phyloP scores from a whole-genome alignment of 2,797 vertebrate genomes.

The Acrossocheilus fasciatus region DNA sequence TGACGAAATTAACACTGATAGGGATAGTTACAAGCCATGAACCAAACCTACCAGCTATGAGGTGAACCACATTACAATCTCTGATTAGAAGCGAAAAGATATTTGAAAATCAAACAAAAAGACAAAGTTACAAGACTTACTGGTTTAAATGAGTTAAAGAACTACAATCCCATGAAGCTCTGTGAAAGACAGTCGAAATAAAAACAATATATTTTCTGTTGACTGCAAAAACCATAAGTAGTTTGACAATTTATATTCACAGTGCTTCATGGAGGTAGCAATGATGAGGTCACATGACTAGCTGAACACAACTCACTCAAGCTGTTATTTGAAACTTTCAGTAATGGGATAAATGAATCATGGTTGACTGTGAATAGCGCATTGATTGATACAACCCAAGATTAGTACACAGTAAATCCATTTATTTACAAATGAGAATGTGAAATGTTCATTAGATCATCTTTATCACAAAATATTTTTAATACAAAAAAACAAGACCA shows the following conservation, averaged over 20 bases:
- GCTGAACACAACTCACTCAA: neutral
- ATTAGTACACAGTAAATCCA: neutral
- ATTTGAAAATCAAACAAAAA: too few relatives aligned
- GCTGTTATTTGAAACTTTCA: neutral
- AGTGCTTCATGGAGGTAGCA: neutral
- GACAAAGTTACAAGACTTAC: neutral
- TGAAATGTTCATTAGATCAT: conserved; percentile 3
- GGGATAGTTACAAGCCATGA: neutral
- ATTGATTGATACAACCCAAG: neutral
- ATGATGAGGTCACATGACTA: conserved; percentile 6
- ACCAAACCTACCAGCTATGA: neutral
- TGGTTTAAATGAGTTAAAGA: neutral
- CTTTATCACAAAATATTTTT: conserved; percentile 12
- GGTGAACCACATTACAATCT: neutral
- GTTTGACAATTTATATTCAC: neutral
- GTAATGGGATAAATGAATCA: neutral
- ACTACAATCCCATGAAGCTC: neutral
- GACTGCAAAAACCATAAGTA: neutral
- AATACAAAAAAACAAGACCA: conserved; percentile 6
- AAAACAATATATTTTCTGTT: neutral
- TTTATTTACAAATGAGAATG: conserved; percentile 31
- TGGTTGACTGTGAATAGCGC: neutral
- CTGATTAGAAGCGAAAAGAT: too few relatives aligned
- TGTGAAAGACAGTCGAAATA: neutral
- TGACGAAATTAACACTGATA: too few relatives aligned